phyloP scores from a whole-genome alignment of 1,140 invertebrate species.

The Procambarus virginalis region DNA sequence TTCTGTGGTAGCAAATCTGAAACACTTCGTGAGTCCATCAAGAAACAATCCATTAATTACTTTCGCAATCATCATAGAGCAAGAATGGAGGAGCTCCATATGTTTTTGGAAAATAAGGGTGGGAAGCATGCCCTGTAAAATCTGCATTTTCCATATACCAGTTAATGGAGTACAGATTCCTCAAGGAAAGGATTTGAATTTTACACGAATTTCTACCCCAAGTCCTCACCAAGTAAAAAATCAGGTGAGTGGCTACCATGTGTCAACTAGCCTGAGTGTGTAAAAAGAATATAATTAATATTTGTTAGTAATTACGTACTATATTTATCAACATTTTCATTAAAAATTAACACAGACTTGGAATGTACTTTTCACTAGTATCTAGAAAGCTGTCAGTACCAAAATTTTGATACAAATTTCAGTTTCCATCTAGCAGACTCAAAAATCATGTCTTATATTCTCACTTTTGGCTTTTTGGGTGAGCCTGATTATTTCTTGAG shows the following conservation, averaged over 20 bases:
- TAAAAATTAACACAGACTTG: too few species aligned
- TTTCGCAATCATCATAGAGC: slow-evolving; percentile 91
- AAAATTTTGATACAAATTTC: too few species aligned
- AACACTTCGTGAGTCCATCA: slow-evolving; percentile 89
- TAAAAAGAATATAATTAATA: too few species aligned
- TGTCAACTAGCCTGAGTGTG: too few species aligned
- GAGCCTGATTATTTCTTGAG: too few species aligned
- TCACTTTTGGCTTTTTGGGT: too few species aligned
- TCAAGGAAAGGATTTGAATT: slow-evolving; percentile 69
- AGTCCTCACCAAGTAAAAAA: slow-evolving; percentile 63
- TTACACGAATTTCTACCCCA: slow-evolving; percentile 46
- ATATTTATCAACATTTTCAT: too few species aligned
- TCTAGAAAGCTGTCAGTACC: too few species aligned
- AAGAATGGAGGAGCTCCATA: slow-evolving; percentile 91
- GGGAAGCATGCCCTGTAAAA: slow-evolving; percentile 94
- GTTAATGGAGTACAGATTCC: slow-evolving; percentile 82
- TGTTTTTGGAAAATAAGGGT: slow-evolving; percentile 98
- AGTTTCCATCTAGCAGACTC: too few species aligned
- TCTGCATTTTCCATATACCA: slow-evolving; percentile 89
- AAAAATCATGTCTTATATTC: too few species aligned
- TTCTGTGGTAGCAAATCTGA: slow-evolving; percentile 92
- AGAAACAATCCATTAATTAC: slow-evolving; percentile 89
- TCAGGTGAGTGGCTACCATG: background rate
- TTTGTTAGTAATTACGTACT: too few species aligned
- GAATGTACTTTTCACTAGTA: too few species aligned